phyloP scores from a whole-genome alignment of 2,888 invertebrate genomes.

The Anorthoa munda region DNA sequence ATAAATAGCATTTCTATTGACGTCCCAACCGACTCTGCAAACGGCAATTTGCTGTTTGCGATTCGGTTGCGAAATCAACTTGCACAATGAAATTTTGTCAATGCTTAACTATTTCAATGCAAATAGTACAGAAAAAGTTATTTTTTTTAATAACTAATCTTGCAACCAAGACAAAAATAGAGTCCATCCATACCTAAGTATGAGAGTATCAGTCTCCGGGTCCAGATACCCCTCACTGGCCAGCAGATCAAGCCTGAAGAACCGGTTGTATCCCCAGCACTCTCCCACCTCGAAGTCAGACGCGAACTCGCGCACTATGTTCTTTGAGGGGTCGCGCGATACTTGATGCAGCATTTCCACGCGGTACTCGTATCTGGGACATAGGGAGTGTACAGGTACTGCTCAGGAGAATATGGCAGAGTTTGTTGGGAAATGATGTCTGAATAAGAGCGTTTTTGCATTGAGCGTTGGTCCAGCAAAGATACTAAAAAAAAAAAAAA shows the following conservation, averaged over 20 bases:
- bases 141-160: not conserved
- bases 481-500: too few species aligned
- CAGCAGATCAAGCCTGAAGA: constrained; percentile 96
- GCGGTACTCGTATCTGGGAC: constrained; percentile 95
- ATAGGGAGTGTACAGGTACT: constrained; percentile 56
- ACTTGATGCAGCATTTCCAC: constrained; percentile 99
- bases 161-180: not conserved
- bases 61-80: too few species aligned
- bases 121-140: too few species aligned
- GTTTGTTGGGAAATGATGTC: not conserved
- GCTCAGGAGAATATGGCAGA: constrained; percentile 8
- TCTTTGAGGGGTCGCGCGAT: constrained; percentile 95
- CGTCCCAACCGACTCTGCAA: too few species aligned
- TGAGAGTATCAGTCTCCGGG: constrained; percentile 95
- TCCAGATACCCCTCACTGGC: constrained; percentile 98
- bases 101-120: too few species aligned
- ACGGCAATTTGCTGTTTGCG: too few species aligned
- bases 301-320: constrained; percentile 98
- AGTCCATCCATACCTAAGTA: constrained; percentile 91
- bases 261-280: constrained; percentile 99
- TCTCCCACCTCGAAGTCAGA: constrained; percentile 99
- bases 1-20: too few species aligned
- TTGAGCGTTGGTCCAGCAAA: not conserved
- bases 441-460: constrained; percentile 11
- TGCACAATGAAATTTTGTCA: too few species aligned